phyloP scores from a whole-genome alignment of 2,888 invertebrate genomes.

The Troides oblongomaculatus region DNA sequence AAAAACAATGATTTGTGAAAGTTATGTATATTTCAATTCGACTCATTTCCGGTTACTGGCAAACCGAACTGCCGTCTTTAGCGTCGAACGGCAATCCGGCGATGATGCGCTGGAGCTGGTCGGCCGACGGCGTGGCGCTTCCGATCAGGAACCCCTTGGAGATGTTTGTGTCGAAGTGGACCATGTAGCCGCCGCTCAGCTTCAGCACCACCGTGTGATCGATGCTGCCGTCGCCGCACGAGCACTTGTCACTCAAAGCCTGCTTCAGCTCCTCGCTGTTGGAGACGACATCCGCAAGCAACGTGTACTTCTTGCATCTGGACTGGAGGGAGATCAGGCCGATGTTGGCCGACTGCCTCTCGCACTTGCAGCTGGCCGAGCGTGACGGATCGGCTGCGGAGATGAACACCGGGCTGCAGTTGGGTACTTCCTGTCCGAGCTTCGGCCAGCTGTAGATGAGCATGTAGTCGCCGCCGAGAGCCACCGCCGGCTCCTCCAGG shows the following conservation, averaged over 20 bases:
- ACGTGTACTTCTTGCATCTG: not conserved
- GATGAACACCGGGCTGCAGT: too few relatives aligned
- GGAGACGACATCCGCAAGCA: not conserved
- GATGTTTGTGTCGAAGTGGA: not conserved
- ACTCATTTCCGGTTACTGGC: not conserved
- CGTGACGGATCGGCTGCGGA: too few relatives aligned
- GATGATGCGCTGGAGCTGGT: not conserved
- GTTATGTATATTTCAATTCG: too few relatives aligned
- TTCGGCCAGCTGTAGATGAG: too few relatives aligned
- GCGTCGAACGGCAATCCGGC: not conserved
- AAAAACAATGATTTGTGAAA: too few relatives aligned
- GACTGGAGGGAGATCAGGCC: not conserved
- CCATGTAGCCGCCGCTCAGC: not conserved
- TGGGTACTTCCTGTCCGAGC: too few relatives aligned
- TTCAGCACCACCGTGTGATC: not conserved
- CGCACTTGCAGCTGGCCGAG: too few relatives aligned
- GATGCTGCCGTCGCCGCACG: not conserved
- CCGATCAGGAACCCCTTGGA: not conserved
- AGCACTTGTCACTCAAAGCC: not conserved
- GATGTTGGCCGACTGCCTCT: too few relatives aligned
- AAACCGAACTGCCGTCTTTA: not conserved
- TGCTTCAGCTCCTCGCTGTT: not conserved
- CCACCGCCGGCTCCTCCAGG: too few relatives aligned
- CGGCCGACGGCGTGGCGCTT: not conserved
- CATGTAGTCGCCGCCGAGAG: too few relatives aligned